phyloP scores from a whole-genome alignment of 2,113 vertebrate genomes.

The Garra rufa region DNA sequence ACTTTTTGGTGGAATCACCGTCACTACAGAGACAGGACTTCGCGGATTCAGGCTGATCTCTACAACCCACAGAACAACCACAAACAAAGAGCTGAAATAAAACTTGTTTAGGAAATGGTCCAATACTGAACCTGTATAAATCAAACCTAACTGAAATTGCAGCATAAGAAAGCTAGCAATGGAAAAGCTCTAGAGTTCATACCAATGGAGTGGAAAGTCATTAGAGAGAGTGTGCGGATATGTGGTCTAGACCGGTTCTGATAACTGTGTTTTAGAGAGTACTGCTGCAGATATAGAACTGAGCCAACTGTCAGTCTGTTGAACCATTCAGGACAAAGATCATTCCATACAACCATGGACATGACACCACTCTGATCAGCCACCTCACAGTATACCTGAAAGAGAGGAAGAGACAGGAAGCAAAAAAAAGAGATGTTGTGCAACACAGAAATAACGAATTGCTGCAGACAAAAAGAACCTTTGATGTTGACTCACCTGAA shows the following conservation, averaged over 20 bases:
- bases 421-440: neutral
- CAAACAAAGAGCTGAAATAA: constrained; percentile 21
- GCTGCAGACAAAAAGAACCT: neutral
- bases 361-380: constrained; percentile 89
- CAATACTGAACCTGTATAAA: neutral
- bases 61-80: constrained; percentile 57
- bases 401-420: neutral
- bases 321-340: constrained; percentile 90
- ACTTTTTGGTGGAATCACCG: constrained; percentile 81
- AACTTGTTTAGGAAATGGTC: neutral
- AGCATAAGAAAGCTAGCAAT: neutral
- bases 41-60: constrained; percentile 87
- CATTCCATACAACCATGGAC: constrained; percentile 91
- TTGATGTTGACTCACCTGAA: constrained; percentile 78
- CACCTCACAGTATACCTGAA: constrained; percentile 90
- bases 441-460: neutral
- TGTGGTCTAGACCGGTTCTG: constrained; percentile 80
- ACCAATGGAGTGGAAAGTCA: constrained; percentile 84
- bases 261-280: constrained; percentile 83
- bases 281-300: constrained; percentile 85
- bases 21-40: constrained; percentile 81
- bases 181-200: constrained; percentile 47
- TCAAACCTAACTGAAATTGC: neutral
- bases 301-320: constrained; percentile 82
- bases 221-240: constrained; percentile 80